Evolutionary conservation across 2,888 invertebrate genomes (phyloP), one percentile per base, ranked within the genome.

Genomic region (Formica aserva): DNA sequence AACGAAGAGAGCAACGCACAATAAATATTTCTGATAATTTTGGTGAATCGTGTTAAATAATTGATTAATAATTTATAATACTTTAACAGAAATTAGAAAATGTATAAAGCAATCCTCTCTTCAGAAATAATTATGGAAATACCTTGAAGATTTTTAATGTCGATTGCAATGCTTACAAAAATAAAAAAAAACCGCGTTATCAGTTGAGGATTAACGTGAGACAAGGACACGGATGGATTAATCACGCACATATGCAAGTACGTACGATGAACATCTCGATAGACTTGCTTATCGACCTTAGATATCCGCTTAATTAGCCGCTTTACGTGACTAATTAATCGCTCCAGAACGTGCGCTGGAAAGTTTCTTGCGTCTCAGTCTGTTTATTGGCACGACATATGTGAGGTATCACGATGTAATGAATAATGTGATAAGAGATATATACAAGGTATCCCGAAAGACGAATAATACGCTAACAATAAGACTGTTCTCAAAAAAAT

Each of bases 341-440:
- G 55, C 22, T 45, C 5, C 26, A 41, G 8, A 60, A 41, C 38
- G 6, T 72, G 62, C 62, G 74, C n/a, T 45, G 29, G 62, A 62
- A 62, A 62, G 13, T 75, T 63, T 32, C 29, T 22, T n/a, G 8
- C 62, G 52, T 15, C 41, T 32, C 74, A 45, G n/a, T 29, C n/a
- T 4, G 22, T 63, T 62, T 15, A 60, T 45, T 48, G 41, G 15
- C 35, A 22, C 38, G 22, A 72, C 26, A 38, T 63, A 45, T 52
- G 52, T 52, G n/a, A 45, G 41, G 9, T 22, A 29, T 60, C 41
- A 62, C 3, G 18, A 67, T 71, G 60, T 55, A 72, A 65, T 26
- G 26, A 76, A 82, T 26, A 82, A 85, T 82, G 45, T 75, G 77
- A 85, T 85, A 82, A 74, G 69, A 38, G 63, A 62, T 41, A 13